Conservation (phyloP, 2,113 vertebrate species). For the Clarias batrachus region DNA sequence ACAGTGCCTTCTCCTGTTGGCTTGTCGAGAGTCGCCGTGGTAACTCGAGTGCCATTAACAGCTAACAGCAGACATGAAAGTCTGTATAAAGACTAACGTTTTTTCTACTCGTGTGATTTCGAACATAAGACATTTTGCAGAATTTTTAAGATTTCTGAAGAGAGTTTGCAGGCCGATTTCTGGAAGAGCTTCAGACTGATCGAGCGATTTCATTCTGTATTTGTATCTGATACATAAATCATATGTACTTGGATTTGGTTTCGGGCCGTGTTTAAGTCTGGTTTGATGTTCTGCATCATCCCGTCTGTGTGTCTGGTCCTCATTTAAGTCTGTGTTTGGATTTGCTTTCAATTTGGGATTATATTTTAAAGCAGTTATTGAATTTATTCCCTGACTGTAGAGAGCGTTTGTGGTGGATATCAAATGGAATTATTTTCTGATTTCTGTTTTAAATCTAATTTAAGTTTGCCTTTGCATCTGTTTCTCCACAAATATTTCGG, state of each 20-base stretch:
- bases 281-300: background rate
- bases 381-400: background rate
- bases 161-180: background rate
- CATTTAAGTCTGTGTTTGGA: background rate
- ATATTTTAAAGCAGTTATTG: background rate
- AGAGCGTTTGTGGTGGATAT: background rate
- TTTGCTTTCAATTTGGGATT: background rate
- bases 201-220: background rate
- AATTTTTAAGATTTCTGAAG: background rate
- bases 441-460: background rate
- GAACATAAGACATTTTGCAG: background rate
- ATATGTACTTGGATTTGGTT: background rate
- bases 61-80: background rate
- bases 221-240: background rate
- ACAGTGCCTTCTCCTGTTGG: background rate
- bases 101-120: background rate
- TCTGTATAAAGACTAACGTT: background rate
- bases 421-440: too few relatives aligned
- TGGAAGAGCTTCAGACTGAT: background rate
- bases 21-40: background rate
- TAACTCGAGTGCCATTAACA: conserved; percentile 13
- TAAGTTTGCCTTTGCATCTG: background rate
- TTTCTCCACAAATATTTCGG: background rate
- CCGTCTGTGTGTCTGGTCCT: background rate
- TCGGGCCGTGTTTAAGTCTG: background rate